These are phyloP conservation scores for Scolopax bukidnonensis DNA, from an alignment of 2,797 vertebrate species.

Conservation along the genomic window DNA sequence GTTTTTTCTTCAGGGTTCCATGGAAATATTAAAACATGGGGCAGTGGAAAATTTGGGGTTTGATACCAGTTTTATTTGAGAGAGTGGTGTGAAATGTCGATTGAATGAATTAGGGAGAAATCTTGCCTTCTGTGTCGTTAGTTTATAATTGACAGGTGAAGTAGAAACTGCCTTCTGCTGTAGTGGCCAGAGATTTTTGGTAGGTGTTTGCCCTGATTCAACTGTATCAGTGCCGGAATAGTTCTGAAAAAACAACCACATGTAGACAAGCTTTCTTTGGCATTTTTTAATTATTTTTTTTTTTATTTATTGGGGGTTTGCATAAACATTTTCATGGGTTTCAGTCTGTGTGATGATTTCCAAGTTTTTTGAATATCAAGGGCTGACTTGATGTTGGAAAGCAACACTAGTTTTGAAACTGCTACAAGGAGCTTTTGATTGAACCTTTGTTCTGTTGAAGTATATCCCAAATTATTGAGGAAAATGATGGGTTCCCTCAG, in stretches of 20 bases:
- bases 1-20: conserved; percentile 6
- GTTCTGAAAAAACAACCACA: not conserved
- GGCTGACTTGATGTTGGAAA: not conserved
- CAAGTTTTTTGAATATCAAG: not conserved
- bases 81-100: not conserved
- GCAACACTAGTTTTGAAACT: not conserved
- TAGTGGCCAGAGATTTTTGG: not conserved
- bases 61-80: not conserved
- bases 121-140: not conserved
- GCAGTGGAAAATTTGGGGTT: not conserved
- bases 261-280: not conserved
- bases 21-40: not conserved
- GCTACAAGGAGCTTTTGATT: not conserved
- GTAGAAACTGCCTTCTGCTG: not conserved
- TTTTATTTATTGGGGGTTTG: not conserved
- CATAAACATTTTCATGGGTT: not conserved
- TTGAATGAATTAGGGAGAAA: not conserved
- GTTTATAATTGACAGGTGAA: not conserved
- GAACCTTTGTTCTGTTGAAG: not conserved
- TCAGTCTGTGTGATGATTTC: accelerated
- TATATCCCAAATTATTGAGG: not conserved
- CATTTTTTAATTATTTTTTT: not conserved
- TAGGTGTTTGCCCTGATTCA: not conserved
- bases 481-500: not conserved
- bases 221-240: not conserved